Evolutionary conservation across 2,888 invertebrate species (phyloP).

Genomic region (Acanthacorydalis orientalis): DNA sequence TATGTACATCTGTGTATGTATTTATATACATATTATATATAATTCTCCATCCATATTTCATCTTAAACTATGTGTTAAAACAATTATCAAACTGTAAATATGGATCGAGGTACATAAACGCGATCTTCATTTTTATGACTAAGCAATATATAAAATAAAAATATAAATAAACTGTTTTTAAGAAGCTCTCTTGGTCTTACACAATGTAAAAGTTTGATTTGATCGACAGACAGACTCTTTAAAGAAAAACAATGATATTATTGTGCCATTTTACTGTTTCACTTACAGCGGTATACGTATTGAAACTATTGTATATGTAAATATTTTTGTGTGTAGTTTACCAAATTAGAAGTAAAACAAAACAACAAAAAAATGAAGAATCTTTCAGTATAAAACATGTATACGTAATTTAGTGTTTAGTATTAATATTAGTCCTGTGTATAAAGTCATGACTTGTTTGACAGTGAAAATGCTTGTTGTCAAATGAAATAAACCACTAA

Average conservation of each 20-base stretch:
- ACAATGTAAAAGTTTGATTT: neutral
- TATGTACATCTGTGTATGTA: no score
- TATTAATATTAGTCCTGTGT: neutral
- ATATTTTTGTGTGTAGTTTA: conserved; percentile 6
- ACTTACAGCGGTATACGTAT: conserved; percentile 5
- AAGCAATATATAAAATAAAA: neutral
- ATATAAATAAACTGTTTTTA: neutral
- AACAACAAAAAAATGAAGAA: neutral
- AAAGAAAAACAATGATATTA: neutral
- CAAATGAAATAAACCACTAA: neutral
- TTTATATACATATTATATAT: no score
- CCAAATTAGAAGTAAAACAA: neutral
- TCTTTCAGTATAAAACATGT: conserved; percentile 4
- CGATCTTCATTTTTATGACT: neutral
- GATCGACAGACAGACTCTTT: neutral
- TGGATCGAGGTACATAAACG: neutral
- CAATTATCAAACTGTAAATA: no score
- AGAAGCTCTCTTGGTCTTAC: neutral
- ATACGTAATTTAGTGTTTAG: conserved; percentile 4
- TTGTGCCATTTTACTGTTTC: conserved; percentile 5
- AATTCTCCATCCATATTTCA: neutral
- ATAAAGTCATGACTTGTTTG: neutral
- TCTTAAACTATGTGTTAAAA: neutral
- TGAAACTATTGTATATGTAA: neutral
- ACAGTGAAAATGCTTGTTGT: neutral